phyloP scores from a whole-genome alignment of 2,113 vertebrate species.

The Camelus bactrianus region DNA sequence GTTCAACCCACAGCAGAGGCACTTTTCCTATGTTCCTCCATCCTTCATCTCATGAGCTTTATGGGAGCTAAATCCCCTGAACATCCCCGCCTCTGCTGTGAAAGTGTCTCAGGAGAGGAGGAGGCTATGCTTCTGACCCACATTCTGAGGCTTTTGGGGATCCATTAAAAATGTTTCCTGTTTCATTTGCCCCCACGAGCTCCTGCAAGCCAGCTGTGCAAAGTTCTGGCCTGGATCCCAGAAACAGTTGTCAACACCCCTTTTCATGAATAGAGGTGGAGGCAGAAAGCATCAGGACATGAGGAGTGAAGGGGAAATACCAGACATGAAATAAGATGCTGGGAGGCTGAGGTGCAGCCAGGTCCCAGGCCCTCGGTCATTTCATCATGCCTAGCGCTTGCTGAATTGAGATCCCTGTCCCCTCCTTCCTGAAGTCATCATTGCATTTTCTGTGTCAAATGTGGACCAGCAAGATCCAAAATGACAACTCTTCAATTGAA shows the following conservation, averaged over 20 bases:
- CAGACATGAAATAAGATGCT: conserved; percentile 9
- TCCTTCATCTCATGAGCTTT: not conserved
- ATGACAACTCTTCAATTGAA: not conserved
- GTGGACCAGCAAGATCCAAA: not conserved
- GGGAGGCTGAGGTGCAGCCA: not conserved
- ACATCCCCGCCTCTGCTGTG: not conserved
- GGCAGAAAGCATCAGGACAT: not conserved
- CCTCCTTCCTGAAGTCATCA: not conserved
- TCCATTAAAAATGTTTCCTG: conserved; percentile 28
- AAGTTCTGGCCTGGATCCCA: not conserved
- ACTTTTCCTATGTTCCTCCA: not conserved
- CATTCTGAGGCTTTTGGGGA: not conserved
- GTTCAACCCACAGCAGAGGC: not conserved
- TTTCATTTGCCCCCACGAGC: not conserved
- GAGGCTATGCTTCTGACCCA: not conserved
- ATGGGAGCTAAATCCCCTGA: not conserved
- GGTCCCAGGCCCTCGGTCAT: not conserved
- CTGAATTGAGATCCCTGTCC: not conserved
- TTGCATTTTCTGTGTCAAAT: not conserved
- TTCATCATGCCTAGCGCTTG: not conserved
- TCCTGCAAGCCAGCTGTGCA: not conserved
- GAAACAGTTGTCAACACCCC: not conserved
- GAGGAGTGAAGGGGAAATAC: not conserved
- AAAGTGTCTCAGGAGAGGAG: not conserved
- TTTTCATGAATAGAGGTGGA: not conserved